Evolutionary conservation across 2,888 invertebrate species (phyloP).

Genomic region (Drosophila neonasuta): DNA sequence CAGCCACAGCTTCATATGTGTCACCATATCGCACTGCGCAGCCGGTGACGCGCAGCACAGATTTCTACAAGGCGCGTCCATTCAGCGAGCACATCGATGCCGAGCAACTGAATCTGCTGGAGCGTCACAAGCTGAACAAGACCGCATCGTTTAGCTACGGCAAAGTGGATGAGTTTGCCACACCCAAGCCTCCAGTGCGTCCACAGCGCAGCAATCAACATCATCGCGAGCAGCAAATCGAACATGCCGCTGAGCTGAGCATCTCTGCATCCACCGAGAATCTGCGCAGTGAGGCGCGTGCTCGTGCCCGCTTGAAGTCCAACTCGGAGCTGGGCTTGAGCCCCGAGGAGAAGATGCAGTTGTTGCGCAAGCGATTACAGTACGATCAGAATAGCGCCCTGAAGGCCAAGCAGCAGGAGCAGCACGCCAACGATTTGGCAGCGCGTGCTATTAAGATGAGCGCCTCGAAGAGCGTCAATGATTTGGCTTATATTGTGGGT

Average conservation of each 20-base stretch:
- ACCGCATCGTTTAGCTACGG: constrained; percentile 80
- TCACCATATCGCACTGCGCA: constrained; percentile 69
- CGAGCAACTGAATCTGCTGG: constrained; percentile 65
- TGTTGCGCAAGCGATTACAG: constrained; percentile 83
- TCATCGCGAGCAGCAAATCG: constrained; percentile 8
- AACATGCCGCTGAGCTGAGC: constrained; percentile 25
- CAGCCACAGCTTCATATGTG: constrained; percentile 71
- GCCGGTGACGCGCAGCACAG: constrained; percentile 51
- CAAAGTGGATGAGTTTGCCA: constrained; percentile 47
- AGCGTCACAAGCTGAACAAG: constrained; percentile 79
- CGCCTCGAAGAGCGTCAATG: constrained; percentile 82
- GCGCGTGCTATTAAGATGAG: constrained; percentile 81
- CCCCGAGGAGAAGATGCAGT: constrained; percentile 86
- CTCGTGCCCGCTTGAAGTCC: constrained; percentile 86
- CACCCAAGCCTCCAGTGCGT: constrained; percentile 51
- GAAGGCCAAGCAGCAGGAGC: constrained; percentile 47
- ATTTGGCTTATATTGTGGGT: constrained; percentile 75
- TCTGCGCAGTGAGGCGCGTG: constrained; percentile 86
- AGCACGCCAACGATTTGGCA: constrained; percentile 41
- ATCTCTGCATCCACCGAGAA: constrained; percentile 83
- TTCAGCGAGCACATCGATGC: constrained; percentile 80
- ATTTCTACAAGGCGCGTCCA: constrained; percentile 78
- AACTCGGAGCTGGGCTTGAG: constrained; percentile 89
- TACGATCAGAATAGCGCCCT: constrained; percentile 58
- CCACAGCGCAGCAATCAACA: constrained; percentile 23